A percentile compares a stretch with the other conserved stretches of the same genome.
phyloP scores from a whole-genome alignment of 1,140 invertebrate species.

The Zeugodacus cucurbitae region DNA sequence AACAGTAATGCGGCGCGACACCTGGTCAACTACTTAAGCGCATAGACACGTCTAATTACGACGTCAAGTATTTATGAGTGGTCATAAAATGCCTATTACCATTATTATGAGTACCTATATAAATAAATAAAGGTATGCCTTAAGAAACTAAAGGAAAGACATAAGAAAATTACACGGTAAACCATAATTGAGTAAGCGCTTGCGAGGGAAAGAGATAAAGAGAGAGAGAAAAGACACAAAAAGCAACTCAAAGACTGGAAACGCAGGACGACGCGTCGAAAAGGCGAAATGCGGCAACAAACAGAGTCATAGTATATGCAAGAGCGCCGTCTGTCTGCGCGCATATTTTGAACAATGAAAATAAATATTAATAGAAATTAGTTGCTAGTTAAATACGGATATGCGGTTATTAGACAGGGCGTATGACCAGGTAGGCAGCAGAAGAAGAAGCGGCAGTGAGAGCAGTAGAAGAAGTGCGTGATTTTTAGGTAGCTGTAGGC shows the following conservation, averaged over 20 bases:
- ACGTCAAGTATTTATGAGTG: neutral
- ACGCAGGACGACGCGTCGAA: neutral
- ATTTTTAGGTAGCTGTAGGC: slow-evolving; percentile 18
- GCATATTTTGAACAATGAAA: neutral
- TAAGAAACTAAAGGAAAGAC: neutral
- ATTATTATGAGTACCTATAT: neutral
- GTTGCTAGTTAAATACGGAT: neutral
- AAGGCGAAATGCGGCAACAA: neutral
- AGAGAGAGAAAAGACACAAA: neutral
- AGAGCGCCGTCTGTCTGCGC: neutral
- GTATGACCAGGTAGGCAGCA: neutral
- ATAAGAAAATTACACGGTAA: neutral
- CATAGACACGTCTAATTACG: neutral
- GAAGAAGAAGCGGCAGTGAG: neutral
- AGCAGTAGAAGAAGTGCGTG: neutral
- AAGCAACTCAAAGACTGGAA: neutral
- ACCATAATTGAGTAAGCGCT: neutral
- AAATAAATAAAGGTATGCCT: neutral
- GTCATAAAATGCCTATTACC: slow-evolving; percentile 7
- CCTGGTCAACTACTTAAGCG: neutral
- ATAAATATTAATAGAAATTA: neutral
- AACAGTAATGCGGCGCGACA: neutral
- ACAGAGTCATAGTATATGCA: neutral
- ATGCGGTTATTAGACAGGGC: neutral
- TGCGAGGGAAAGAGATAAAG: too few relatives aligned